Evolutionary conservation across 2,113 vertebrate species (phyloP), one percentile per base, ranked within the genome.

Genomic region (Catagonus wagneri): DNA sequence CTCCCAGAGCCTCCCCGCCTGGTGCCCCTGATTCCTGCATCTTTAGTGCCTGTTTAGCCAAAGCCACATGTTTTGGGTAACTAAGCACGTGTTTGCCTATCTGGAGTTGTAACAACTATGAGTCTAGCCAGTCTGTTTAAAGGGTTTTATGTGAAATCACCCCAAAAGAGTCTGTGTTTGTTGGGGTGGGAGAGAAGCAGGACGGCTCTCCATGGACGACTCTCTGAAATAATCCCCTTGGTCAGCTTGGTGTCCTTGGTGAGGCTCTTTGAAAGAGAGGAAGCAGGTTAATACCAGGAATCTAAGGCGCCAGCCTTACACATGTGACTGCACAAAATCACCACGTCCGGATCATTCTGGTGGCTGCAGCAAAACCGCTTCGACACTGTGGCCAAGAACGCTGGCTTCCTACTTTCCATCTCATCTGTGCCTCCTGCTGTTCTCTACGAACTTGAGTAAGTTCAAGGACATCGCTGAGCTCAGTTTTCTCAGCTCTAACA

Each of bases 81-180:
- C 61, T 52, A 22, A 89, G 39, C 23, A 50, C 20, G 0, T 13
- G 4, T 10, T 68, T 56, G 29, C 50, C 79, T 56, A 50, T 20
- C 39, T 36, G 3, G 36, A 14, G 3, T 50, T 20, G 1, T 39
- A 61, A 52, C 36, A 52, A 3, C 50, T 54, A n/a, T 7, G 74
- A 58, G 25, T 25, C 60, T 27, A 20, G 4, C 2, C 34, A 23
- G 16, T 34, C 72, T 52, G 72, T 7, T 1, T 60, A 29, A 65
- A n/a, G 36, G 58, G 27, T 52, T 56, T 36, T 32, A 32, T n/a
- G 29, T 52, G 58, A 44, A 6, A 39, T 71, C 23, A 20, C 56
- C n/a, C 54, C 15, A 25, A n/a, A 25, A 10, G 13, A 34, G 63
- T 5, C 23, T 6, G 17, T 12, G 0, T 52, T 1, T 61, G 36